A percentile compares a stretch with the other conserved stretches of the same genome.
Evolutionary conservation across 2,797 vertebrate genomes (phyloP).

Genomic region (Danionella dracula): DNA sequence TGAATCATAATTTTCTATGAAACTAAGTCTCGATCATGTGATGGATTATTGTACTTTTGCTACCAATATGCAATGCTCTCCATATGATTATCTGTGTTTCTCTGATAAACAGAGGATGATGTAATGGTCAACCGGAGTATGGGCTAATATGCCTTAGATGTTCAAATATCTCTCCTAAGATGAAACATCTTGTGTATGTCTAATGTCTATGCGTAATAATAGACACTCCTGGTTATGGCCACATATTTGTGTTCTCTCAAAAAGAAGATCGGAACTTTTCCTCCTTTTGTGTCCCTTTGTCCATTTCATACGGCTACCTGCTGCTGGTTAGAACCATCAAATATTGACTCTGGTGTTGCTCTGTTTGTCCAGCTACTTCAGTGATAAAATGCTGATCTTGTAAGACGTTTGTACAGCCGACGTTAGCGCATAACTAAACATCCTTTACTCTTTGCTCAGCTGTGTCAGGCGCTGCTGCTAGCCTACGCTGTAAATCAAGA

Average conservation of each 20-base stretch:
- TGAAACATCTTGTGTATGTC: not conserved
- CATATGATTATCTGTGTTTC: slow-evolving; percentile 22
- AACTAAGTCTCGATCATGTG: slow-evolving; percentile 49
- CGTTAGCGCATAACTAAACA: not conserved
- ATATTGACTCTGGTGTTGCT: slow-evolving; percentile 66
- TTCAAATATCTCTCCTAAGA: not conserved
- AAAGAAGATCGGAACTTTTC: not conserved
- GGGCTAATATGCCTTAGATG: not conserved
- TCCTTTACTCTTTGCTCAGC: not conserved
- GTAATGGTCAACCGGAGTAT: not conserved
- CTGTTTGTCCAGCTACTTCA: not conserved
- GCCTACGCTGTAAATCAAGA: not conserved
- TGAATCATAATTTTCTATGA: too few relatives aligned
- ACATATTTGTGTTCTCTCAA: not conserved
- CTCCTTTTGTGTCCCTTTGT: too few relatives aligned
- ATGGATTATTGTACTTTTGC: slow-evolving; percentile 46
- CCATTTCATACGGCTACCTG: slow-evolving; percentile 40
- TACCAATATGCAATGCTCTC: slow-evolving; percentile 55
- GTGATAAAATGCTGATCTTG: not conserved
- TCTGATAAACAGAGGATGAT: not conserved
- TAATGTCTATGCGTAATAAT: not conserved
- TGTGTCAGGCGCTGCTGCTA: not conserved
- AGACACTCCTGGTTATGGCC: not conserved
- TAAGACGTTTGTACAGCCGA: not conserved
- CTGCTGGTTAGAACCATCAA: slow-evolving; percentile 53